Percentiles rank a stretch among this genome's conserved stretches.
These are phyloP conservation scores for Paraescarpia echinospica DNA, from an alignment of 1,140 invertebrate species.

Conservation along the genomic window DNA sequence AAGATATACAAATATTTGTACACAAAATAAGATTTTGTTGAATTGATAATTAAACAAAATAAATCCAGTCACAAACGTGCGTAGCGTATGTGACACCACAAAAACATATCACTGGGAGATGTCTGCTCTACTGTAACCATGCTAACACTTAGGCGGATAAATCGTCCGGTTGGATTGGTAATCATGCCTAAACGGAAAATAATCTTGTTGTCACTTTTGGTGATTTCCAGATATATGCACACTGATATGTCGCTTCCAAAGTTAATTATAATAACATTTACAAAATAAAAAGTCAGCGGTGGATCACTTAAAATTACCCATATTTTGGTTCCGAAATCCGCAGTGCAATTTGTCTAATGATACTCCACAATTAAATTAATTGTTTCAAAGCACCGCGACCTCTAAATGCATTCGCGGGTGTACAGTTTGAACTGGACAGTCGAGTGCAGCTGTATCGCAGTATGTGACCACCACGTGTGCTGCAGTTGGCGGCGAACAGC, in stretches of 20 bases:
- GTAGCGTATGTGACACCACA: no score
- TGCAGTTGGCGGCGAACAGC: background rate
- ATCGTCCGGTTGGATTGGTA: no score
- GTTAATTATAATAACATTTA: background rate
- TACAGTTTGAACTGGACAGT: background rate
- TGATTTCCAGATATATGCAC: background rate
- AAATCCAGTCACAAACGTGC: no score
- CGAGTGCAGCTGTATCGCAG: background rate
- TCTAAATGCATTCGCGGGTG: background rate
- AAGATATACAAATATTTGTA: no score
- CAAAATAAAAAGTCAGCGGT: background rate
- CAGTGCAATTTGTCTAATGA: background rate
- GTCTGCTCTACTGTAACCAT: no score
- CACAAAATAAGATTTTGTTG: no score
- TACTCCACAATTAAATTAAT: background rate
- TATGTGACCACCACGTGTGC: background rate
- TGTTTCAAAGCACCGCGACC: background rate
- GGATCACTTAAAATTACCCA: no score
- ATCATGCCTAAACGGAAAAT: background rate
- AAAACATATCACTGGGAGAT: no score
- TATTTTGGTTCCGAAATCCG: background rate
- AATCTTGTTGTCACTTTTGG: background rate
- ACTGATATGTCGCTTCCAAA: background rate
- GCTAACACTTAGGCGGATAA: no score
- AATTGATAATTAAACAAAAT: no score